These are phyloP conservation scores for Melipona quadrifasciata DNA, from an alignment of 1,140 invertebrate species.

Conservation along the genomic window DNA sequence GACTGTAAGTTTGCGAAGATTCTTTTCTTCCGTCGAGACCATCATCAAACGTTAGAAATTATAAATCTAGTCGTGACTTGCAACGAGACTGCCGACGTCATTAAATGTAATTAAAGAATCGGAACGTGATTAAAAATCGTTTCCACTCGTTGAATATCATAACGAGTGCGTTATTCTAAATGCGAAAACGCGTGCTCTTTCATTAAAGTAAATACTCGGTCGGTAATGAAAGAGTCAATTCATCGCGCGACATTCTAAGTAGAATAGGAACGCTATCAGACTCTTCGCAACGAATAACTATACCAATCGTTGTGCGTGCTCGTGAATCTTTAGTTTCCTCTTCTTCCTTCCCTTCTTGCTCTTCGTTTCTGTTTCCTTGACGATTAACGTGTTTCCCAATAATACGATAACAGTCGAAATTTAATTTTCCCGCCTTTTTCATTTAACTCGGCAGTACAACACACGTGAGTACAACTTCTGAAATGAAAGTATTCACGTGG, in stretches of 20 bases:
- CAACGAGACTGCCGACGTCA: not conserved
- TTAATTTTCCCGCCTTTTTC: not conserved
- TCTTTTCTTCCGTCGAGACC: not conserved
- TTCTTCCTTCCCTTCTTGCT: slow-evolving; percentile 16
- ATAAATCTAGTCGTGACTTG: not conserved
- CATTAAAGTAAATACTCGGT: no score
- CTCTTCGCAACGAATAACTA: slow-evolving; percentile 15
- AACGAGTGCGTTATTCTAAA: not conserved
- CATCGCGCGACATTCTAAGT: not conserved
- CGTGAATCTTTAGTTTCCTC: slow-evolving; percentile 25
- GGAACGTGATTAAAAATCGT: not conserved
- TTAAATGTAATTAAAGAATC: not conserved
- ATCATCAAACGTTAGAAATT: not conserved
- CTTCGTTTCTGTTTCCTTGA: slow-evolving; percentile 25
- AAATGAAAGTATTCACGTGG: no score
- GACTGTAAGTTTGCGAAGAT: slow-evolving; percentile 8
- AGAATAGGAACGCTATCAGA: not conserved
- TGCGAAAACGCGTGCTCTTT: no score
- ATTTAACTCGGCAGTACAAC: no score
- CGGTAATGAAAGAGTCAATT: not conserved
- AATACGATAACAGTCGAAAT: slow-evolving; percentile 46
- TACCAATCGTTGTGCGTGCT: slow-evolving; percentile 7
- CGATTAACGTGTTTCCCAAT: slow-evolving; percentile 56
- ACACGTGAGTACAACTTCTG: no score
- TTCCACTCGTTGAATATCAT: not conserved